phyloP scores from a whole-genome alignment of 2,797 vertebrate species.

The Acropternis orthonyx region DNA sequence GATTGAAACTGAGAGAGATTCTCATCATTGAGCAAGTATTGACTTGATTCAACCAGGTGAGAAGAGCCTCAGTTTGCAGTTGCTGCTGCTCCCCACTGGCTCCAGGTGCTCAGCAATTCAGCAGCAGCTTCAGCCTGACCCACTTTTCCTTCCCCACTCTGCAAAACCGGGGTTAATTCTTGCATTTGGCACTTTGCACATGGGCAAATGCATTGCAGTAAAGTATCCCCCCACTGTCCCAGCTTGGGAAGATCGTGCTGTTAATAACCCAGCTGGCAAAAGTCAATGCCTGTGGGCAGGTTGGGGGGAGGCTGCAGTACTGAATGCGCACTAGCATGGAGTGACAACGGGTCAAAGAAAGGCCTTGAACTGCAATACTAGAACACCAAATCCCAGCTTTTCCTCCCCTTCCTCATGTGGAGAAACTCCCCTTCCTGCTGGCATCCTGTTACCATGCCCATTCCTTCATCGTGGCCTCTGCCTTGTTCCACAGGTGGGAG shows the following conservation, averaged over 20 bases:
- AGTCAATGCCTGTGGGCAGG: background rate
- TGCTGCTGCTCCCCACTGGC: background rate
- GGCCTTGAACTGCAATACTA: background rate
- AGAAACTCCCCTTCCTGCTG: background rate
- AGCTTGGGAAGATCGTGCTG: background rate
- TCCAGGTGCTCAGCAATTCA: background rate
- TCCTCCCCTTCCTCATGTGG: background rate
- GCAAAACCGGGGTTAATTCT: background rate
- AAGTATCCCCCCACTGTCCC: background rate
- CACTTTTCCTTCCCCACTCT: background rate
- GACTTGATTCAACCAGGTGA: slow-evolving; percentile 27
- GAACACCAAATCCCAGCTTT: background rate
- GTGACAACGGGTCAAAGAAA: background rate
- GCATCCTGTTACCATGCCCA: background rate
- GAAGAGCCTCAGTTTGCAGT: background rate
- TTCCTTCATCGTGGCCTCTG: background rate
- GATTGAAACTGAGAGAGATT: slow-evolving; percentile 1
- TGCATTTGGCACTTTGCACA: background rate
- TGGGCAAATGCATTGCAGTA: background rate
- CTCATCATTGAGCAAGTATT: slow-evolving; percentile 35
- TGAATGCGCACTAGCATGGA: background rate
- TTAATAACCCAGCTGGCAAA: background rate
- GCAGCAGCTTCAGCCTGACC: background rate
- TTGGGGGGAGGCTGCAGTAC: background rate
- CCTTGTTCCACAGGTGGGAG: background rate